Percentiles rank a stretch among this genome's conserved stretches.
Conservation (phyloP, 2,888 invertebrate species). For the Alviniconcha strummeri region DNA sequence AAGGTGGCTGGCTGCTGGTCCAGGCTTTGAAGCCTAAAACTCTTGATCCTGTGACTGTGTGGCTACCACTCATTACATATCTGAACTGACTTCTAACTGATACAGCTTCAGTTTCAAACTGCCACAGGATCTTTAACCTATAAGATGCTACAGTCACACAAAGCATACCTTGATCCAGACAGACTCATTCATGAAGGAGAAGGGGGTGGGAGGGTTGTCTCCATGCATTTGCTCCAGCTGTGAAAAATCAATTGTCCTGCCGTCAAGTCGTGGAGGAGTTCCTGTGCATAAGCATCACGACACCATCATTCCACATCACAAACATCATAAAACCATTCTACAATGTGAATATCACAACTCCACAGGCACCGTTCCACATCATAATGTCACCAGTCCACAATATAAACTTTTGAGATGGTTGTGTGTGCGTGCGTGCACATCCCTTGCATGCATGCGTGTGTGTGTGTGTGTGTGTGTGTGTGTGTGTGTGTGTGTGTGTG, state of each 20-base stretch:
- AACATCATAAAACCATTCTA: neutral
- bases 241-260: constrained; percentile 81
- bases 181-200: constrained; percentile 85
- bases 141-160: no score
- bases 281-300: constrained; percentile 72
- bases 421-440: neutral
- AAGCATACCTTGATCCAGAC: constrained; percentile 83
- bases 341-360: neutral
- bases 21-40: no score
- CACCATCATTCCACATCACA: neutral
- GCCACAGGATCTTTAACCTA: no score
- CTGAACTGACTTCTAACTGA: no score
- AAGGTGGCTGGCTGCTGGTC: no score
- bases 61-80: no score
- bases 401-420: neutral
- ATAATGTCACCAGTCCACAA: neutral
- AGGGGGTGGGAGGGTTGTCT: constrained; percentile 84
- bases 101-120: no score
- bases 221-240: constrained; percentile 77
- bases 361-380: neutral
- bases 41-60: no score
- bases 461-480: neutral
- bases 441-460: neutral
- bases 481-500: no score
- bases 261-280: constrained; percentile 87